A percentile compares a stretch with the other conserved stretches of the same genome.
Conservation (phyloP, 1,140 invertebrate genomes). For the Sitodiplosis mosellana region DNA sequence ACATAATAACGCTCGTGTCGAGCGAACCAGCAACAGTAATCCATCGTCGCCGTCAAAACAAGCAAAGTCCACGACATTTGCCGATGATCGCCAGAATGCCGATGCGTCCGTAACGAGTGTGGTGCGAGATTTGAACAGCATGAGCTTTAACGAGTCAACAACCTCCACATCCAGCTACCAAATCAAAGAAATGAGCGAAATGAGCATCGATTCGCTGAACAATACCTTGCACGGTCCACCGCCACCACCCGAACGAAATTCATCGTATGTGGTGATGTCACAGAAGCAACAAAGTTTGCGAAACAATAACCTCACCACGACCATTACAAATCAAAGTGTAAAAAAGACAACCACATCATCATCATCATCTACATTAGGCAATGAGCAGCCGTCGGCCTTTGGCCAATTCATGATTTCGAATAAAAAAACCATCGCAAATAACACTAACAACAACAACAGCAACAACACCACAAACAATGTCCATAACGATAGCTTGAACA, state of each 20-base stretch:
- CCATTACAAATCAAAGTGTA: background rate
- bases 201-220: slow-evolving; percentile 7
- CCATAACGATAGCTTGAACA: slow-evolving; percentile 6
- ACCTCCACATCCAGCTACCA: background rate
- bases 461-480: slow-evolving; percentile 7
- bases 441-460: background rate
- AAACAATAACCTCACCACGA: background rate
- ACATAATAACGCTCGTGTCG: slow-evolving; percentile 17
- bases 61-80: slow-evolving; percentile 23
- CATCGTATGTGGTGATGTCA: slow-evolving; percentile 65
- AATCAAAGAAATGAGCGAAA: slow-evolving; percentile 12
- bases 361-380: background rate
- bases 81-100: slow-evolving; percentile 14
- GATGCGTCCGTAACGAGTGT: background rate
- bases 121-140: background rate
- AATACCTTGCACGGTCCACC: slow-evolving; percentile 30
- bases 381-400: background rate
- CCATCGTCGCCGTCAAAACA: slow-evolving; percentile 24
- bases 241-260: slow-evolving; percentile 57
- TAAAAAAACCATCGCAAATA: slow-evolving; percentile 5
- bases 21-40: slow-evolving; percentile 8
- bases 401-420: background rate
- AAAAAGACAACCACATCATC: too few relatives aligned
- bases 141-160: background rate
- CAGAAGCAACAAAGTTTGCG: slow-evolving; percentile 25